Evolutionary conservation across 2,113 vertebrate genomes (phyloP), one percentile per base, ranked within the genome.

Genomic region (Phyllostomus hastatus): DNA sequence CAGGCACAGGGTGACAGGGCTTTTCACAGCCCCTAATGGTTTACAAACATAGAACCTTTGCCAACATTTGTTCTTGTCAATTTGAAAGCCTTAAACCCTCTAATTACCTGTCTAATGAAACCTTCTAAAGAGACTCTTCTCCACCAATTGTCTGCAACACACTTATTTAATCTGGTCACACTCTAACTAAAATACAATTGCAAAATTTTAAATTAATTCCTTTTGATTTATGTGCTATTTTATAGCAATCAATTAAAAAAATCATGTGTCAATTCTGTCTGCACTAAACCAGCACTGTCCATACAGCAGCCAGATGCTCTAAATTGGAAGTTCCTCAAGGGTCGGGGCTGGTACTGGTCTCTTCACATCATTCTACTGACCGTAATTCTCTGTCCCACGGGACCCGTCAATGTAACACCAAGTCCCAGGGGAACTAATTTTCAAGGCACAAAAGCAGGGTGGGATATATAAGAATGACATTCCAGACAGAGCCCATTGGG

Each of bases 21-120:
- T 94, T 82, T 76, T 73, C 43, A 35, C 7, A 90, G 57, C 82
- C 95, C 82, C 57, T 84, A 91, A 70, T 84, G 95, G 93, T 94
- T 97, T 96, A 95, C 61, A 94, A 86, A 95, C 88, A 96, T 0
- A 80, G 67, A 91, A 88, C 61, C 95, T 96, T 70, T 96, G 97
- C 96, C 95, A 96, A 91, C 92, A 69, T 31, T 11, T 85, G 85
- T 94, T 73, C 95, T 64, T 93, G 95, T 96, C 97, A 93, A 91
- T 83, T 95, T 64, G 86, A 95, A 97, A 96, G 93, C 94, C 82
- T 92, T 79, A 86, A 97, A 95, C 24, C n/a, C 43, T 20, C 19
- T 76, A 96, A 91, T 1, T 91, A 79, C 84, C 33, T 75, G 61
- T 83, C 76, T 95, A 88, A 95, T 78, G 88, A 96, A 67, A 61